A percentile compares a stretch with the other conserved stretches of the same genome.
These are phyloP conservation scores for Pachycephus smyrnensis DNA, from an alignment of 2,888 invertebrate genomes.

Conservation along the genomic window DNA sequence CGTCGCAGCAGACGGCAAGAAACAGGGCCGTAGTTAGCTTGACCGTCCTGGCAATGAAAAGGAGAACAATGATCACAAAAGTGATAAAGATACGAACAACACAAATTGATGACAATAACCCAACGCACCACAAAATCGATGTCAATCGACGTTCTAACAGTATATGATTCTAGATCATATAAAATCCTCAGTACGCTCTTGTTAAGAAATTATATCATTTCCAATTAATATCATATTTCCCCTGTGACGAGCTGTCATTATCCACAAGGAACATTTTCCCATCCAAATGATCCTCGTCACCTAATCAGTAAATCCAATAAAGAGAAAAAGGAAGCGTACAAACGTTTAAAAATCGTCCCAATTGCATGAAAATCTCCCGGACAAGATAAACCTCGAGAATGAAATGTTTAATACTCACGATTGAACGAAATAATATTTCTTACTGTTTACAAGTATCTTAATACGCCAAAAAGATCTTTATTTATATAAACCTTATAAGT, in stretches of 20 bases:
- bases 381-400: background rate
- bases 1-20: constrained; percentile 55
- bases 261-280: background rate
- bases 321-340: background rate
- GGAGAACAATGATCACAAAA: background rate
- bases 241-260: background rate
- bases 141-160: background rate
- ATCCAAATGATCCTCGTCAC: background rate
- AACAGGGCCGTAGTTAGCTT: background rate
- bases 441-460: background rate
- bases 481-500: background rate
- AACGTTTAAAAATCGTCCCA: background rate
- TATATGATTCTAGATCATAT: background rate
- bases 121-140: background rate
- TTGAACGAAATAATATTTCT: background rate
- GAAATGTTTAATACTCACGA: background rate
- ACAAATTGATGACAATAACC: background rate
- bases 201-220: background rate
- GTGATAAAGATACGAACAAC: background rate
- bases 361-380: background rate
- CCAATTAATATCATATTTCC: background rate
- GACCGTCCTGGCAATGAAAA: background rate
- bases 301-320: background rate
- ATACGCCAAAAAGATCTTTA: background rate
- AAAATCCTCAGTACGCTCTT: background rate